These are phyloP conservation scores for Tachyglossus aculeatus DNA, from an alignment of 2,797 vertebrate species.

Conservation along the genomic window DNA sequence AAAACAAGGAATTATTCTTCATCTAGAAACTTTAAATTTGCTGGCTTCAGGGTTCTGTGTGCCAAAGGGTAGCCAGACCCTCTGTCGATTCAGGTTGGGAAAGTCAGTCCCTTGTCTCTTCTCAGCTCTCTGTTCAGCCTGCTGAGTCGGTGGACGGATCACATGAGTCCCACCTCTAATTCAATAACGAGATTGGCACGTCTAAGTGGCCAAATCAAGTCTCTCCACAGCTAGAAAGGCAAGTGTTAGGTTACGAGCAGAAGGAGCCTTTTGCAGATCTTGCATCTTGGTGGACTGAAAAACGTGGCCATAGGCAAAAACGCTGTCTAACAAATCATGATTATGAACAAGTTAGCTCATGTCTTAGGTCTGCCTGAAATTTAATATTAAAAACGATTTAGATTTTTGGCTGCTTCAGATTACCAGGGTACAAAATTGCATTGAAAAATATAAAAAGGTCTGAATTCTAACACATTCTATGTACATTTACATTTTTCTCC, in stretches of 20 bases:
- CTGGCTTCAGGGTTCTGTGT: conserved; percentile 5
- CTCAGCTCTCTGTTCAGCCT: too few species aligned
- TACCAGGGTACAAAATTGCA: conserved; percentile 35
- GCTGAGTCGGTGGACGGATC: too few species aligned
- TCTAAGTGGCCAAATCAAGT: too few species aligned
- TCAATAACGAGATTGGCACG: too few species aligned
- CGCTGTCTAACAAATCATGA: not conserved
- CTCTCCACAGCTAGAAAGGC: not conserved
- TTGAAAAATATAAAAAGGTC: conserved; percentile 51
- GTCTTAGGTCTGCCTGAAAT: not conserved
- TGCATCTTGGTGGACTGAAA: too few species aligned
- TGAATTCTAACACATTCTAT: conserved; percentile 9
- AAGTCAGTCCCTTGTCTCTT: conserved; percentile 18
- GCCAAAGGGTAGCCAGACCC: conserved; percentile 22
- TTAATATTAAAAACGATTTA: not conserved
- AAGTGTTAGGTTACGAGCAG: not conserved
- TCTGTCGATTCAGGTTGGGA: not conserved
- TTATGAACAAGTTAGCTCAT: not conserved
- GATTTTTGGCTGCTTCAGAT: conserved; percentile 39
- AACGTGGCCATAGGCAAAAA: not conserved
- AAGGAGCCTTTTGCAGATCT: not conserved
- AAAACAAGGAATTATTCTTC: too few species aligned
- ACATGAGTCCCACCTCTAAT: too few species aligned
- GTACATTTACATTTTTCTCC: not conserved
- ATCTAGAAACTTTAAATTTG: conserved; percentile 16